phyloP scores from a whole-genome alignment of 2,888 invertebrate species.

The Synergus umbraculus region DNA sequence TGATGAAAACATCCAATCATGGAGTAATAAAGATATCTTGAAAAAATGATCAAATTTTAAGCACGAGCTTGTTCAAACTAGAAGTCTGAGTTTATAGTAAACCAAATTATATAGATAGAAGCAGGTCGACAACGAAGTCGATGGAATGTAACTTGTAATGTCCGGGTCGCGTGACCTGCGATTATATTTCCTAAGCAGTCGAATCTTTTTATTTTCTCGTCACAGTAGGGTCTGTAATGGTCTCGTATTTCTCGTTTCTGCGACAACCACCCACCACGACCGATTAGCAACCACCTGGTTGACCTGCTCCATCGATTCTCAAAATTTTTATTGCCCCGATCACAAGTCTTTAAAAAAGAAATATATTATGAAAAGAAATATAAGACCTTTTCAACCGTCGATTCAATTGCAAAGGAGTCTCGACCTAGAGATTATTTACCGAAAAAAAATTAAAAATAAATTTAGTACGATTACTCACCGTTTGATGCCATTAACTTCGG shows the following conservation, averaged over 20 bases:
- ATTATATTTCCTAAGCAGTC: conserved; percentile 60
- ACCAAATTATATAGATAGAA: conserved; percentile 44
- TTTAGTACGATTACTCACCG: conserved; percentile 11
- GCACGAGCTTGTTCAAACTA: no score
- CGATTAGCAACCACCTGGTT: conserved; percentile 55
- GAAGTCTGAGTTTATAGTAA: background rate
- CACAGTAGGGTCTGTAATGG: conserved; percentile 53
- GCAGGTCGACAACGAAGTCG: conserved; percentile 1
- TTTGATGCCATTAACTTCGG: conserved; percentile 34
- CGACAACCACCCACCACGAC: conserved; percentile 45
- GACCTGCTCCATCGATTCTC: conserved; percentile 44
- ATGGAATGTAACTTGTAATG: conserved; percentile 50
- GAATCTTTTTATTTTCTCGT: conserved; percentile 58
- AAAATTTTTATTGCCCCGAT: conserved; percentile 30
- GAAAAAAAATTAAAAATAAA: background rate
- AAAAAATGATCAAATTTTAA: no score
- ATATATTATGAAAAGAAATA: background rate
- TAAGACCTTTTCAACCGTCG: background rate
- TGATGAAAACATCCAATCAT: background rate
- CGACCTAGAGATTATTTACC: background rate
- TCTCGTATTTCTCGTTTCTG: conserved; percentile 57
- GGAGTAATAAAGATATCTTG: no score
- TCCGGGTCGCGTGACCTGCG: conserved; percentile 62
- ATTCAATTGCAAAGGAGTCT: background rate
- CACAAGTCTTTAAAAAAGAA: conserved; percentile 11